A percentile compares a stretch with the other conserved stretches of the same genome.
Evolutionary conservation across 2,113 vertebrate species (phyloP).

Genomic region (Varanus komodoensis): DNA sequence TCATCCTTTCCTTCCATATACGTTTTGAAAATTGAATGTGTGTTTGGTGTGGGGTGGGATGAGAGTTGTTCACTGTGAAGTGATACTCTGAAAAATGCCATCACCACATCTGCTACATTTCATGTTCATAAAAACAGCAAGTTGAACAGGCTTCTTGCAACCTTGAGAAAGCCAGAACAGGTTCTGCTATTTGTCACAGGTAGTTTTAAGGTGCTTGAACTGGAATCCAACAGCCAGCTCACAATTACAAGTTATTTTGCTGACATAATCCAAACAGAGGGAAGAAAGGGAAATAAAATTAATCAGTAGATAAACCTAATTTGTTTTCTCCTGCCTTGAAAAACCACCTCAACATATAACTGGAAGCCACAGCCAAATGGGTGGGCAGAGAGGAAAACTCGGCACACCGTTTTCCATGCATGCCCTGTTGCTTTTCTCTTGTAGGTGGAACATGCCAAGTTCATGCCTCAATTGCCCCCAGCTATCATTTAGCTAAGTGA

Average conservation of each 20-base stretch:
- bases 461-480: background rate
- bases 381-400: background rate
- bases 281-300: background rate
- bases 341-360: background rate
- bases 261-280: background rate
- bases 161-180: background rate
- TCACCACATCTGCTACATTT: background rate
- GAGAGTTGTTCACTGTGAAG: constrained; percentile 20
- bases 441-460: background rate
- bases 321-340: background rate
- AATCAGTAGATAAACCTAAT: background rate
- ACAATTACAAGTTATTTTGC: background rate
- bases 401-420: background rate
- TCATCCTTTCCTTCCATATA: background rate
- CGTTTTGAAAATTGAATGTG: background rate
- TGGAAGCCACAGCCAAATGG: background rate
- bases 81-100: background rate
- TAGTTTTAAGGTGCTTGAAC: background rate
- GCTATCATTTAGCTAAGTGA: background rate
- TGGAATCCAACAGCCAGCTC: background rate
- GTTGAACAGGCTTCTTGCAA: background rate
- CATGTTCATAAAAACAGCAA: background rate
- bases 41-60: background rate
- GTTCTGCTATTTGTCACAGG: constrained; percentile 15
- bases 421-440: background rate